Evolutionary conservation across 2,113 vertebrate species (phyloP).

Genomic region (Rhea pennata): DNA sequence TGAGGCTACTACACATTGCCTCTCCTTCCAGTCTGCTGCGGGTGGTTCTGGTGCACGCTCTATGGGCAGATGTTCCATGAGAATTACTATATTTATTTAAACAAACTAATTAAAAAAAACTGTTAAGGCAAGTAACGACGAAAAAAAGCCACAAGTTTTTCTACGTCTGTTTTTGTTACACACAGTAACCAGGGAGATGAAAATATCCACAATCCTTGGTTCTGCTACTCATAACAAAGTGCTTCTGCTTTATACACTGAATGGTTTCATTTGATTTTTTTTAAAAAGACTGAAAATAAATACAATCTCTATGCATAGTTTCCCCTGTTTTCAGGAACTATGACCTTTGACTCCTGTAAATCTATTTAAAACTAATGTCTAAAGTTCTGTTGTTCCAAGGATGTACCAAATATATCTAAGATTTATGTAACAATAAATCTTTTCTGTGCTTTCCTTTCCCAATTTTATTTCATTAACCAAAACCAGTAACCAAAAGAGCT

Average conservation of each 20-base stretch:
- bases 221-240: conserved; percentile 68
- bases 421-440: conserved; percentile 66
- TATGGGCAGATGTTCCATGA: background rate
- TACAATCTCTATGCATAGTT: conserved; percentile 71
- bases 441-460: conserved; percentile 45
- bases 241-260: conserved; percentile 68
- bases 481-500: conserved; percentile 36
- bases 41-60: background rate
- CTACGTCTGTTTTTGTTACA: conserved; percentile 69
- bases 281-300: conserved; percentile 80
- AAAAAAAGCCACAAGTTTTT: conserved; percentile 49
- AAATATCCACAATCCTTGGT: conserved; percentile 39
- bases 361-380: conserved; percentile 70
- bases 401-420: conserved; percentile 70
- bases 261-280: conserved; percentile 68
- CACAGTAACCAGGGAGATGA: conserved; percentile 61
- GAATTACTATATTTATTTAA: conserved; percentile 46
- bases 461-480: conserved; percentile 64
- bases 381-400: conserved; percentile 68
- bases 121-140: conserved; percentile 19
- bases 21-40: background rate
- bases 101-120: background rate
- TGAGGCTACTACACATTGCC: background rate
- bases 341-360: conserved; percentile 77
- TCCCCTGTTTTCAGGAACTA: conserved; percentile 76